phyloP scores from a whole-genome alignment of 2,797 vertebrate genomes.

The Falco concolor region DNA sequence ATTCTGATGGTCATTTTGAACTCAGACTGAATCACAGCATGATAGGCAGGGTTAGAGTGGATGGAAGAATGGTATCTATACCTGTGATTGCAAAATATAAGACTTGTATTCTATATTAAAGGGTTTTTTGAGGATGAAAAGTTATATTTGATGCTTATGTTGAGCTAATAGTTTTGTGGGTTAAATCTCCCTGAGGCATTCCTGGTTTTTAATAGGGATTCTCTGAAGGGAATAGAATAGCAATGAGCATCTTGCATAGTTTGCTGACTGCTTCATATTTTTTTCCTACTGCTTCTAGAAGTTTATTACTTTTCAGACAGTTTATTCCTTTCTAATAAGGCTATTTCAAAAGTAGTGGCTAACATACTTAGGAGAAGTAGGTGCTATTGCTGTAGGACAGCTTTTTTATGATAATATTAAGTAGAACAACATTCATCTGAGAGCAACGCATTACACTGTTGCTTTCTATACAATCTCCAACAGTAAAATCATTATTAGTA shows the following conservation, averaged over 20 bases:
- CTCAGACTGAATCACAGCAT: slow-evolving; percentile 28
- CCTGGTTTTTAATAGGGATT: neutral
- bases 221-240: slow-evolving; percentile 8
- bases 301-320: neutral
- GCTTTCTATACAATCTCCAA: neutral
- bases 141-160: neutral
- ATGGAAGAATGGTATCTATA: neutral
- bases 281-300: slow-evolving; percentile 4
- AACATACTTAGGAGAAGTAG: slow-evolving; percentile 24
- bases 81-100: neutral
- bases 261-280: neutral
- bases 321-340: slow-evolving; percentile 28
- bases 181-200: slow-evolving; percentile 27
- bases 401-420: neutral
- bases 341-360: slow-evolving; percentile 16
- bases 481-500: neutral
- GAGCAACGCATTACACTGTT: neutral
- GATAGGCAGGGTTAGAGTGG: neutral
- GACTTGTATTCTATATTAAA: neutral
- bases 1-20: slow-evolving; percentile 26
- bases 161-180: slow-evolving; percentile 6
- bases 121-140: neutral
- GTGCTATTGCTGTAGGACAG: neutral
- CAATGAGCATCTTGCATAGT: slow-evolving; percentile 10
- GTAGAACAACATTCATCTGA: neutral